Evolutionary conservation across 1,140 invertebrate species (phyloP), one percentile per base, ranked within the genome.

Genomic region (Elysia chlorotica): DNA sequence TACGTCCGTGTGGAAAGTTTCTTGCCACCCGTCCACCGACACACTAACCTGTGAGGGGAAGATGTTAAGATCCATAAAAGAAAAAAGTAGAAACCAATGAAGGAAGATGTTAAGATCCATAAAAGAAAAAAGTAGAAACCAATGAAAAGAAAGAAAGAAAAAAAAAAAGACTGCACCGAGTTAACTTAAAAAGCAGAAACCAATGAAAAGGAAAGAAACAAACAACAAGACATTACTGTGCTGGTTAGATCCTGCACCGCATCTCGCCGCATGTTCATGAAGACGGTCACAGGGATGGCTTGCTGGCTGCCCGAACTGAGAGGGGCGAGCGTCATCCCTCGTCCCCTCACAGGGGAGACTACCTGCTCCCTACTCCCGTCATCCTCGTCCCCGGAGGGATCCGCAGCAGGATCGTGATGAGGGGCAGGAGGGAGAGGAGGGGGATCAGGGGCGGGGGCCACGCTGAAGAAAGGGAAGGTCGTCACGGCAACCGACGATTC

Each of bases 21-120:
- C 89, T 6, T 89, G 87, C 77, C 90, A 90, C 93, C 93, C 95
- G 0, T 93, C 93, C 87, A 92, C 93, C 65, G 90, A 90, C 67
- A 95, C 89, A 25, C 88, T 90, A 37, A 93, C 78, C 90, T 91
- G 74, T 5, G 87, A 86, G 10, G 63, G 33, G 37, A 71, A 59
- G 6, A 68, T 5, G 31, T 54, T 54, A 53, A 23, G 21, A 36
- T n/a, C 23, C n/a, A 70, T 36, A 10, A 25, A 70, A 23, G 21
- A 3, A 68, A 28, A 19, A 68, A 31, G 65, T 28, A 2, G 6
- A 17, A 35, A 37, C n/a, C 33, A 19, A 35, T 37, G n/a, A 66
- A 38, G n/a, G 23, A n/a, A 19, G 21, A n/a, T 30, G 23, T 3
- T 17, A 37, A n/a, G n/a, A 1, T n/a, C 14, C 3, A 66, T 19